A percentile compares a stretch with the other conserved stretches of the same genome.
Evolutionary conservation across 2,888 invertebrate genomes (phyloP).

Genomic region (Dynastes maya): DNA sequence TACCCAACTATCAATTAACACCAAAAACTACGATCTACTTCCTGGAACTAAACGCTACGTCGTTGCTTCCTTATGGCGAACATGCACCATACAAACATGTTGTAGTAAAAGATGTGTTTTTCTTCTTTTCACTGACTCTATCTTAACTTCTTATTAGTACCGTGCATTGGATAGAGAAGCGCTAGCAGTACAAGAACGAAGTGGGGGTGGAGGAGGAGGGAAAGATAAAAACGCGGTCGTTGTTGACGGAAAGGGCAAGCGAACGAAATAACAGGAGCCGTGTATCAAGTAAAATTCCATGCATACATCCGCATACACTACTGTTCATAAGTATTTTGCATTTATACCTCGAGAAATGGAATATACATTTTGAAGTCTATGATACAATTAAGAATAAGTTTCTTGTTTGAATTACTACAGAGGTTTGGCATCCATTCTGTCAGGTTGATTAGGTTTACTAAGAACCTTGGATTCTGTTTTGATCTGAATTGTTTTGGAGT

Average conservation of each 20-base stretch:
- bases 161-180: not conserved
- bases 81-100: not conserved
- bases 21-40: conserved; percentile 38
- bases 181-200: not conserved
- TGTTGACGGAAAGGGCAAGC: conserved; percentile 42
- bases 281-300: conserved; percentile 10
- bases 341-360: too few relatives aligned
- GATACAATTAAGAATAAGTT: too few relatives aligned
- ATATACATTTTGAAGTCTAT: too few relatives aligned
- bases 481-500: too few relatives aligned
- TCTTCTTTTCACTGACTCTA: not conserved
- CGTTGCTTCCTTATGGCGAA: conserved; percentile 37
- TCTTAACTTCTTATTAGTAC: not conserved
- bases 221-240: not conserved
- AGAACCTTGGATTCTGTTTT: too few relatives aligned
- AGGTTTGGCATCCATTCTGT: too few relatives aligned
- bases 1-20: conserved; percentile 42
- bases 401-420: too few relatives aligned
- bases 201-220: not conserved
- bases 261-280: not conserved
- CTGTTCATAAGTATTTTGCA: too few relatives aligned
- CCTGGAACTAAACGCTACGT: conserved; percentile 38
- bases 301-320: not conserved
- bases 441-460: too few relatives aligned
- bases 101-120: conserved; percentile 28